These are phyloP conservation scores for Crenuchus spilurus DNA, from an alignment of 2,797 vertebrate genomes.

Conservation along the genomic window DNA sequence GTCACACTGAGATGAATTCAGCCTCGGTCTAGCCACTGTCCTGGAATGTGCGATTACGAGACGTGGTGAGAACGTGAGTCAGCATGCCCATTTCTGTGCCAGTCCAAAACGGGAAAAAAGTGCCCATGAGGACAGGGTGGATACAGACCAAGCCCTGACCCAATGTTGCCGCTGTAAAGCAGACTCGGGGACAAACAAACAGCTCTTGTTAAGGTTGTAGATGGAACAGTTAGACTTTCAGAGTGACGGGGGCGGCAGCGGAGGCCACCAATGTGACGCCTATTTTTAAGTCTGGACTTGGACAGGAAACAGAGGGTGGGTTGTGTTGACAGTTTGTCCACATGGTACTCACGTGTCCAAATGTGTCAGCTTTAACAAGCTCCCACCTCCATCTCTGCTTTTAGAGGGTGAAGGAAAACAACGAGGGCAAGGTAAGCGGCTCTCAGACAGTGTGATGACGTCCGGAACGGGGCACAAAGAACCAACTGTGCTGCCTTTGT, in stretches of 20 bases:
- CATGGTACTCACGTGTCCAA: constrained; percentile 70
- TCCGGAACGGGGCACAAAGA: too few species aligned
- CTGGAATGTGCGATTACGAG: background rate
- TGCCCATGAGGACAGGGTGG: constrained; percentile 11
- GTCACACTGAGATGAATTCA: background rate
- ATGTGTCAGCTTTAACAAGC: constrained; percentile 66
- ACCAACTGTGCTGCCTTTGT: too few species aligned
- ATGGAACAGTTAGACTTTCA: constrained; percentile 41
- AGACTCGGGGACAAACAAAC: constrained; percentile 59
- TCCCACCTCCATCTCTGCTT: constrained; percentile 61
- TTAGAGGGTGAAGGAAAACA: constrained; percentile 59
- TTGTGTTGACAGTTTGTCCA: constrained; percentile 74
- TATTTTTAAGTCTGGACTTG: constrained; percentile 67
- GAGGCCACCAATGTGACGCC: constrained; percentile 63
- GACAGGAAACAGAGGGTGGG: constrained; percentile 78
- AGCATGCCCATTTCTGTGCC: background rate
- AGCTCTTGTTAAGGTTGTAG: constrained; percentile 61
- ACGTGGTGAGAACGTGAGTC: constrained; percentile 3
- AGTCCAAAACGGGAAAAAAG: constrained; percentile 43
- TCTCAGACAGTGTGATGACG: too few species aligned
- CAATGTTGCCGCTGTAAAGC: constrained; percentile 52
- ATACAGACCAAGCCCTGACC: constrained; percentile 57
- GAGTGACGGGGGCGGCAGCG: constrained; percentile 43
- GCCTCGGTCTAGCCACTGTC: background rate
- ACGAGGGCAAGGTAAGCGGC: constrained; percentile 30